Base-by-base conservation (phyloP, 2,888 invertebrate species). In the Drepana falcataria region DNA sequence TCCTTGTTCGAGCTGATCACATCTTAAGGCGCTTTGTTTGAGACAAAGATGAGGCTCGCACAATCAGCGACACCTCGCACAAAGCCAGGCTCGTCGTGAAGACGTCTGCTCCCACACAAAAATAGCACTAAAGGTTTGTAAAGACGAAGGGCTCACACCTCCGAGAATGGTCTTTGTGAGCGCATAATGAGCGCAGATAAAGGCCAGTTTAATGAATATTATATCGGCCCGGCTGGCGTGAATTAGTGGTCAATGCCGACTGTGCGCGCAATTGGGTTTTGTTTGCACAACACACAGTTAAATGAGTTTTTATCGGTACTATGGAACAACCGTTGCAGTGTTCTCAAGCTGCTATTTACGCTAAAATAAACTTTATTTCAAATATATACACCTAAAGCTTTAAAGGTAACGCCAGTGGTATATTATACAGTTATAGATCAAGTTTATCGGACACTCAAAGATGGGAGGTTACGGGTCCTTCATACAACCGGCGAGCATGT, bases 141-240 rank as follows among this genome's bases (percentile, higher is more conserved):
- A 35, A 7, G 48, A 49, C 53, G 52, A 53, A n/a, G 55, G 55
- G 49, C 73, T 77, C 79, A 79, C 80, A 79, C 80, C 79, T 79
- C 56, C 70, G 65, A 69, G 69, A 78, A 73, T 70, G 63, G 47
- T 67, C 49, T 66, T 65, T 79, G 65, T 48, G 47, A 35, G 41
- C 63, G 77, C 66, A 76, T 44, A 79, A 68, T 66, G 64, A 55
- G 66, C 53, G 58, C 54, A 70, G 68, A 77, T 75, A 44, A 44
- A 44, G 44, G 44, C 2, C 44, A 44, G 44, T 44, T 44, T 44
- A 44, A 44, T 44, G 44, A 44, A 44, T 44, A 44, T 44, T 9
- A 4, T 44, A 44, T 44, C 44, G 9, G 7, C n/a, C n/a, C n/a
- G 44, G 7, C 44, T 37, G 6, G 7, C 9, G 44, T 44, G 44